Base-by-base conservation (phyloP, 2,888 invertebrate species). In the Laspeyria flexula region DNA sequence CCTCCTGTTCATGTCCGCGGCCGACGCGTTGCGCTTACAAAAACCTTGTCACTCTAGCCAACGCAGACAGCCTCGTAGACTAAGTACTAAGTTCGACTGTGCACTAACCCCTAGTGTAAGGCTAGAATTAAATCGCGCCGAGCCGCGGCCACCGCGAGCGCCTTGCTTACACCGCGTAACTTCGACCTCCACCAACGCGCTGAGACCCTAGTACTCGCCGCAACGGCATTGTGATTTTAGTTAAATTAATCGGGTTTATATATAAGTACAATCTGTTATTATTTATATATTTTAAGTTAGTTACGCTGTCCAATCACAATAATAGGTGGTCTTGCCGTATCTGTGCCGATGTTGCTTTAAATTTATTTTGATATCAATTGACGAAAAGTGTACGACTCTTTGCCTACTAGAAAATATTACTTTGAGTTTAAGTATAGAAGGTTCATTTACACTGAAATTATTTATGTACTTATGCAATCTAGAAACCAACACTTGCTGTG, bases 31-130 rank as follows among this genome's bases (percentile, higher is more conserved):
- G 60, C 58, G 58, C 37, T 34, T 63, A 25, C 41, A 65, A 27
- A 12, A 18, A 6, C 18, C 27, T 29, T 45, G 33, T 38, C 21
- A 29, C 31, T 38, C 49, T 46, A 21, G 50, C 39, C 74, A 65
- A 73, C 77, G 82, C 80, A 78, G 78, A 79, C 73, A 76, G 75
- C 79, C 83, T 30, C 37, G 60, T 80, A 85, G 77, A 73, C 68
- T 81, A 83, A 83, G 75, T 74, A 76, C 74, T 46, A 51, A 40
- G 65, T 72, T 76, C 78, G 81, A 81, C 71, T 81, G 83, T 86
- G 86, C 84, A 88, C 90, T 90, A 90, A 89, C 89, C 81, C 86
- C 86, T 86, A 85, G 75, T 54, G 43, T 77, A 80, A 83, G 79
- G 60, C 63, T 78, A 79, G 73, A 73, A 47, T 55, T 73, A 68